Evolutionary conservation across 2,888 invertebrate genomes (phyloP).

Genomic region (Harmothoe impar): DNA sequence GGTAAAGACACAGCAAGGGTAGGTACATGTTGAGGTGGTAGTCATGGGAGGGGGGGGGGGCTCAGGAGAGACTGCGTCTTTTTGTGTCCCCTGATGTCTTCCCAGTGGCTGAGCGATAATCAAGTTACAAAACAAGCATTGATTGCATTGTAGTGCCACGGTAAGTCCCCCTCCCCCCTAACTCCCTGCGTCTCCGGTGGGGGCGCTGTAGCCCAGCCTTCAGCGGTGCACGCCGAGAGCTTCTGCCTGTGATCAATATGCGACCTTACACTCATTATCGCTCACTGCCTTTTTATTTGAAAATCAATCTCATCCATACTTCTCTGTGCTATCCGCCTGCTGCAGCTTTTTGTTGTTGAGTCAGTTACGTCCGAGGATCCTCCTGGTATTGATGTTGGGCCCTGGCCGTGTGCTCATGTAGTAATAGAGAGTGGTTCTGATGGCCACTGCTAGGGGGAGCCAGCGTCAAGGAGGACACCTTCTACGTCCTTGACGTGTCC

Average conservation of each 20-base stretch:
- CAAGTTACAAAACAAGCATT: constrained; percentile 17
- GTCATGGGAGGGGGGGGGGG: no score
- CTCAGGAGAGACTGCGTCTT: not conserved
- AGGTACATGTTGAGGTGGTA: no score
- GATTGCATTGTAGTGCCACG: not conserved
- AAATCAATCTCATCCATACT: constrained; percentile 31
- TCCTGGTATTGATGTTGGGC: not conserved
- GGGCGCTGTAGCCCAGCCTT: not conserved
- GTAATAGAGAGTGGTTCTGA: constrained; percentile 8
- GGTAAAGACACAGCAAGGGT: no score
- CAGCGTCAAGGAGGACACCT: not conserved
- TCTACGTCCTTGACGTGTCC: not conserved
- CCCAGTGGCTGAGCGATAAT: not conserved
- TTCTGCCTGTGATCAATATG: constrained; percentile 24
- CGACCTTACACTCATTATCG: constrained; percentile 49
- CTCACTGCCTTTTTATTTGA: constrained; percentile 40
- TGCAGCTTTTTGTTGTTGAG: not conserved
- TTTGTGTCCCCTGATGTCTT: constrained; percentile 17
- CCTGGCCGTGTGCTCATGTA: not conserved
- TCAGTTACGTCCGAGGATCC: constrained; percentile 8
- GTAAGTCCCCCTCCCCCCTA: not conserved
- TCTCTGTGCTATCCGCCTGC: not conserved
- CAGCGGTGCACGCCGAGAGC: not conserved
- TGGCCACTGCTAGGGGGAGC: not conserved
- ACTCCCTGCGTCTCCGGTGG: not conserved